Base-by-base conservation (phyloP, 2,113 vertebrate species). In the Gavia stellata region DNA sequence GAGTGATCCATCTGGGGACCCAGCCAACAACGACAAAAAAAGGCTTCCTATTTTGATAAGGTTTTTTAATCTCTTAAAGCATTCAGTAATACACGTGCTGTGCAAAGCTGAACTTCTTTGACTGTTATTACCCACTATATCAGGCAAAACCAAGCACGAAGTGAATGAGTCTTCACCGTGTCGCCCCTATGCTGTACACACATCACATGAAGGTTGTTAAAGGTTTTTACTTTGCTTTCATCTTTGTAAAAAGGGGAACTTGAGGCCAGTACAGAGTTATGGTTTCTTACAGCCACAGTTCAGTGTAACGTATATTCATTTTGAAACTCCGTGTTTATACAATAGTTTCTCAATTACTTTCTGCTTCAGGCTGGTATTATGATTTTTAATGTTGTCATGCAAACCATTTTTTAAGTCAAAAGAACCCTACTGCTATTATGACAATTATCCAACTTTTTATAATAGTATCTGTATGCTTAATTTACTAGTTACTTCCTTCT, bases 1-100 rank as follows among this genome's bases (percentile, higher is more conserved):
- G 71, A 94, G 70, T 45, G 84, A 96, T 95, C 83, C 58, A 82
- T 95, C 89, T 97, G 89, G 87, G 86, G 94, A 96, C 36, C 63
- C 74, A 93, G 89, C 91, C 91, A 94, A 89, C 40, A 95, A 72
- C 58, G 75, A 36, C 45, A 86, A 81, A 31, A 90, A 92, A 88
- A 74, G 31, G 29, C 45, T 91, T 87, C 78, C 53, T 73, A 50
- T 90, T 91, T 92, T 80, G 77, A 88, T 88, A 86, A 85, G 28
- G 61, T 24, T 82, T 94, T 90, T 6, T 33, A 73, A 71, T 86
- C 25, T 94, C 40, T 82, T 82, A 85, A 81, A 88, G 44, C 40
- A 34, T 52, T 85, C 58, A n/a, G 81, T 50, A 82, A 44, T 33
- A 18, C 50, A 26, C 5, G 25, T 25, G 34, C 55, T 40, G 42